phyloP scores from a whole-genome alignment of 2,888 invertebrate species.

The Beris chalybata region DNA sequence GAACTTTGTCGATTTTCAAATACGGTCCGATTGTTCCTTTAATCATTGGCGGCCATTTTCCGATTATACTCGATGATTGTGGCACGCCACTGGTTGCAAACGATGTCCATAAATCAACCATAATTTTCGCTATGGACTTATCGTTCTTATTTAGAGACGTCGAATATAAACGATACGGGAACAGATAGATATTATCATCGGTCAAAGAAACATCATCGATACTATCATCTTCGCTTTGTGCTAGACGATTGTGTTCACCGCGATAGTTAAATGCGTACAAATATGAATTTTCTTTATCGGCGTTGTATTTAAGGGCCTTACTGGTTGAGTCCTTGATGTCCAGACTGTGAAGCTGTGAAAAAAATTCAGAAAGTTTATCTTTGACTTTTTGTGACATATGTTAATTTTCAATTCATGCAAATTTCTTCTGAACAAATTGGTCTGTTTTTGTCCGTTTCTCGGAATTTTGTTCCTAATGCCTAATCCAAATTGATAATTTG shows the following conservation, averaged over 20 bases:
- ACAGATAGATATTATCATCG: slow-evolving; percentile 59
- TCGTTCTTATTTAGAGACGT: slow-evolving; percentile 45
- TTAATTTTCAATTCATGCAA: too few relatives aligned
- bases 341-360: slow-evolving; percentile 32
- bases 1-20: slow-evolving; percentile 39
- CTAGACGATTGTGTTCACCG: slow-evolving; percentile 42
- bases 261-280: slow-evolving; percentile 47
- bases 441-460: too few relatives aligned
- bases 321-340: slow-evolving; percentile 23
- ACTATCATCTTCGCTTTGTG: slow-evolving; percentile 45
- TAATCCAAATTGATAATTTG: too few relatives aligned
- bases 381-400: too few relatives aligned
- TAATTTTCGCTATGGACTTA: slow-evolving; percentile 47
- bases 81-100: slow-evolving; percentile 41
- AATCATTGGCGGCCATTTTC: slow-evolving; percentile 35
- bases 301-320: slow-evolving; percentile 38
- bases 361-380: background rate
- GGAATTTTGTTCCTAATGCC: too few relatives aligned
- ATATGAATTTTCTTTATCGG: slow-evolving; percentile 42
- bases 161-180: slow-evolving; percentile 45
- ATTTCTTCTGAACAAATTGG: too few relatives aligned
- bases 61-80: slow-evolving; percentile 16
- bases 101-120: slow-evolving; percentile 47
- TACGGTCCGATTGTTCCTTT: slow-evolving; percentile 40
- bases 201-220: slow-evolving; percentile 48